Percentiles rank a stretch among this genome's conserved stretches.
Evolutionary conservation across 64 coral and sea anemone species (phyloP).

Genomic region (Exaiptasia diaphana): DNA sequence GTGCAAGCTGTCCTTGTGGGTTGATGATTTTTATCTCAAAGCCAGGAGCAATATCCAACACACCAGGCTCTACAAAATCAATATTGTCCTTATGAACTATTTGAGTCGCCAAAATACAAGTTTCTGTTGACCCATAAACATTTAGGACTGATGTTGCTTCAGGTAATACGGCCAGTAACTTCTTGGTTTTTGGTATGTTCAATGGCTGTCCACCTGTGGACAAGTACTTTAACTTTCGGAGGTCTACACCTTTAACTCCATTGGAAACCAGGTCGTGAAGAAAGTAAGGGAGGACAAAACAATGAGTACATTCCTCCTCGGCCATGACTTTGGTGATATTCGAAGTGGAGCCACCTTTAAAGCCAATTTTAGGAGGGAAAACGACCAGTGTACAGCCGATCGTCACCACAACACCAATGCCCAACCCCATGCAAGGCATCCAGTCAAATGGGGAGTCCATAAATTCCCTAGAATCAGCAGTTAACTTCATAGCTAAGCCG

Average conservation of each 20-base stretch:
- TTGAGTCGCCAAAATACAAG: not conserved
- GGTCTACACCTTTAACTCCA: not conserved
- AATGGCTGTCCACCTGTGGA: not conserved
- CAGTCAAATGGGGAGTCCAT: not conserved
- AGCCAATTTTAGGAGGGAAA: not conserved
- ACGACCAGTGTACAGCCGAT: not conserved
- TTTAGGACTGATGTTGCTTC: not conserved
- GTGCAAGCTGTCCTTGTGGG: not conserved
- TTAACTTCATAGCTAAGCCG: not conserved
- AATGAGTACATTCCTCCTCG: conserved; percentile 14
- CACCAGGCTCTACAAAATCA: not conserved
- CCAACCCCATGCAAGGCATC: not conserved
- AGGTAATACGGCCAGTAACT: not conserved
- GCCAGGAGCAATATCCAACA: conserved; percentile 26
- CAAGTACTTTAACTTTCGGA: not conserved
- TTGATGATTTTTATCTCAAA: conserved; percentile 43
- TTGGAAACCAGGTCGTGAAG: conserved; percentile 1
- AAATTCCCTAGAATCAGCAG: not conserved
- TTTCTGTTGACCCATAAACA: not conserved
- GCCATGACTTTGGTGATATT: not conserved
- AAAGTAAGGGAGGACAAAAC: not conserved
- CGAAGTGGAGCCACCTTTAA: not conserved
- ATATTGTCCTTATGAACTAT: not conserved
- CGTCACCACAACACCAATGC: not conserved
- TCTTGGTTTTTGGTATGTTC: not conserved